These are phyloP conservation scores for Hirundo rustica DNA, from an alignment of 2,797 vertebrate species.

Conservation along the genomic window DNA sequence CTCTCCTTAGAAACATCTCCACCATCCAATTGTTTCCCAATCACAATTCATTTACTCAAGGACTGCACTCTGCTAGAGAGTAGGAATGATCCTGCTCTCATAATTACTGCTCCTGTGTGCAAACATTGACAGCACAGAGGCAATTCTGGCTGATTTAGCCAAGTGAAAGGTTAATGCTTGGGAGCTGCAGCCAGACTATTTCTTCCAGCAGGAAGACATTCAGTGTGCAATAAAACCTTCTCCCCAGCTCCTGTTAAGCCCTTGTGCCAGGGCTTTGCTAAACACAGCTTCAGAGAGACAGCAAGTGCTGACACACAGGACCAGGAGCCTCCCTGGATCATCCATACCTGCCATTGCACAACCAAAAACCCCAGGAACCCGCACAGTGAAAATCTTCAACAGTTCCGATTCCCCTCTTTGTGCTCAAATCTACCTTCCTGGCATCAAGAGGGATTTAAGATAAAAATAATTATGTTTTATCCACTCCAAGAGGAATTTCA, in stretches of 20 bases:
- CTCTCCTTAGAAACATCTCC: constrained; percentile 36
- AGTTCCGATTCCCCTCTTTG: neutral
- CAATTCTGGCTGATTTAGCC: constrained; percentile 58
- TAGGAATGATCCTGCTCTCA: neutral
- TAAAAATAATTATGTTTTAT: neutral
- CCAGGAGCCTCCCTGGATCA: neutral
- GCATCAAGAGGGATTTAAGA: neutral
- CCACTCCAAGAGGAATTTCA: neutral
- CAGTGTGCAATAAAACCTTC: neutral
- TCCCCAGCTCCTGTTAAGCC: neutral
- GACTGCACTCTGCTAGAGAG: neutral
- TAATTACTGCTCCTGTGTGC: constrained; percentile 23
- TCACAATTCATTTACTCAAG: constrained; percentile 54
- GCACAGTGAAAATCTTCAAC: neutral
- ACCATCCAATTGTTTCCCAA: constrained; percentile 41
- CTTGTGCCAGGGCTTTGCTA: neutral
- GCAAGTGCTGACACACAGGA: neutral
- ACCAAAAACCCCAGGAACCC: neutral
- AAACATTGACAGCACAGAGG: constrained; percentile 11
- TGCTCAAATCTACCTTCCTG: neutral
- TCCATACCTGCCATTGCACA: fast-evolving
- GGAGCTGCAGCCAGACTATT: constrained; percentile 9
- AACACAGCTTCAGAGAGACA: neutral
- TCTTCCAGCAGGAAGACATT: constrained; percentile 19
- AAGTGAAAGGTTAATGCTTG: constrained; percentile 47